A percentile compares a stretch with the other conserved stretches of the same genome.
phyloP scores from a whole-genome alignment of 2,888 invertebrate species.

The Harmothoe impar region DNA sequence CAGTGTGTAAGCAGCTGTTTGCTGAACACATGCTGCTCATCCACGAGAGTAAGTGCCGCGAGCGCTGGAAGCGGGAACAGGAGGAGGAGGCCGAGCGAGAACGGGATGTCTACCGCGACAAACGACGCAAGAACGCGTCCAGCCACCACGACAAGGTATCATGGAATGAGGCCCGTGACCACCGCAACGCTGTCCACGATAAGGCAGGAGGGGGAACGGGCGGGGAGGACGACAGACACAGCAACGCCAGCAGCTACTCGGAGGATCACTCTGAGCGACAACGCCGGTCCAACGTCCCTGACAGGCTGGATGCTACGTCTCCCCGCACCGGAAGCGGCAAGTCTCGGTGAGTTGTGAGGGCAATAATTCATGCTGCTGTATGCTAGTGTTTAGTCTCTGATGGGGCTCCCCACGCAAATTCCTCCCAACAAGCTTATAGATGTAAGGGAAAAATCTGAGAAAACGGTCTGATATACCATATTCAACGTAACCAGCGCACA shows the following conservation, averaged over 20 bases:
- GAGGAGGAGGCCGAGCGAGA: conserved; percentile 52
- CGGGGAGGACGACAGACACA: neutral
- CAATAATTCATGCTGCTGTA: too few relatives aligned
- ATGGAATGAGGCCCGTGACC: conserved; percentile 8
- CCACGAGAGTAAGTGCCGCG: conserved; percentile 49
- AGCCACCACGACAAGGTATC: neutral
- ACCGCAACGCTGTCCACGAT: neutral
- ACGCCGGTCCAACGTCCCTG: neutral
- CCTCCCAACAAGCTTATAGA: too few relatives aligned
- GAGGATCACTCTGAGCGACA: neutral
- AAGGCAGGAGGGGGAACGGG: neutral
- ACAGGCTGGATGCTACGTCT: neutral
- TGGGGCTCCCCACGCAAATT: too few relatives aligned
- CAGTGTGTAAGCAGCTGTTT: conserved; percentile 47
- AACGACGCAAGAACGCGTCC: neutral
- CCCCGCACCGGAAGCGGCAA: neutral
- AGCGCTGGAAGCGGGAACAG: conserved; percentile 52
- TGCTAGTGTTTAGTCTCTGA: too few relatives aligned
- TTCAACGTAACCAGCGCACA: too few relatives aligned
- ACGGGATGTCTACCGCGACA: conserved; percentile 27
- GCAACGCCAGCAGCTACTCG: conserved; percentile 8
- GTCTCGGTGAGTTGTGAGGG: conserved; percentile 3
- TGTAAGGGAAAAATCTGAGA: too few relatives aligned
- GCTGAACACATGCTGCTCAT: conserved; percentile 57
- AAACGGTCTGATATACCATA: too few relatives aligned